Percentiles rank a stretch among this genome's conserved stretches.
Evolutionary conservation across 2,113 vertebrate species (phyloP).

Genomic region (Apteryx mantelli): DNA sequence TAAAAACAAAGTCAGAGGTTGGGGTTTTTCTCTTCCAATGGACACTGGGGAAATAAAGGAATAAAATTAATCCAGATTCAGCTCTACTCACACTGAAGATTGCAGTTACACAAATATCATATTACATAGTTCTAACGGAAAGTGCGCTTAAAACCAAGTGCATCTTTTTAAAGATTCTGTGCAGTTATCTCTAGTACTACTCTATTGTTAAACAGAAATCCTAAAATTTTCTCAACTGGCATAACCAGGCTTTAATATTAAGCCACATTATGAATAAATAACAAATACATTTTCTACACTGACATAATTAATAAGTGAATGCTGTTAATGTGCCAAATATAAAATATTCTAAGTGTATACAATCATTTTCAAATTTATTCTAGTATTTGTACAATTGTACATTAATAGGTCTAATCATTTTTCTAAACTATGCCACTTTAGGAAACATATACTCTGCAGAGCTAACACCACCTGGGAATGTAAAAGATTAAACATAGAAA

Average conservation of each 20-base stretch:
- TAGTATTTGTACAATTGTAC: neutral
- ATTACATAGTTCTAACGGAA: neutral
- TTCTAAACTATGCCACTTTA: neutral
- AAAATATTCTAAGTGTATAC: neutral
- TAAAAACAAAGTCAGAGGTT: neutral
- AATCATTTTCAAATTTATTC: neutral
- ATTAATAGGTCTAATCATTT: neutral
- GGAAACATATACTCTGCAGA: neutral
- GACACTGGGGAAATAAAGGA: neutral
- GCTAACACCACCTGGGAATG: neutral
- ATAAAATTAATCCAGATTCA: neutral
- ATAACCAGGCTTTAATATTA: neutral
- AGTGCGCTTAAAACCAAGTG: neutral
- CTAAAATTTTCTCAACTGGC: neutral
- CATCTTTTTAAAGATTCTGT: neutral
- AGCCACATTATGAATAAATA: neutral
- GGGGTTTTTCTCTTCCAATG: neutral
- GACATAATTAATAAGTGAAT: neutral
- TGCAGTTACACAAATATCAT: neutral
- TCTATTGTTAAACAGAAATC: neutral
- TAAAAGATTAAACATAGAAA: neutral
- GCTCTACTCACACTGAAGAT: neutral
- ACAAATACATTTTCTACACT: neutral
- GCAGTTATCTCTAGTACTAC: neutral
- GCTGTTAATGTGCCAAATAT: neutral